These are phyloP conservation scores for Oxytorus armatus DNA, from an alignment of 2,888 invertebrate species.

Conservation along the genomic window DNA sequence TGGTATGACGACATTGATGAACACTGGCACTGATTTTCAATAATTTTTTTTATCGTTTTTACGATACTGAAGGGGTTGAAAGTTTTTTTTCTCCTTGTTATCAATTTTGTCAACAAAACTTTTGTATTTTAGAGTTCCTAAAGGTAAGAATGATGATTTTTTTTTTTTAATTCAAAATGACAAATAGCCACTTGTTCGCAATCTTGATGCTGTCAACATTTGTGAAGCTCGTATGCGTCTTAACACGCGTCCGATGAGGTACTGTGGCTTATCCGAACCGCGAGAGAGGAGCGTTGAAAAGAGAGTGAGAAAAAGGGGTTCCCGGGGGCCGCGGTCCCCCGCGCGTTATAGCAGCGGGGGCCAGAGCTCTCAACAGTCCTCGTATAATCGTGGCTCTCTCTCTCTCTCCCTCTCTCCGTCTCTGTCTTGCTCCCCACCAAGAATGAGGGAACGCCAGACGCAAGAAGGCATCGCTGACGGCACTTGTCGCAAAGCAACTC, in stretches of 20 bases:
- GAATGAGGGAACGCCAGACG: constrained; percentile 54
- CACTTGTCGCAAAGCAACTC: constrained; percentile 59
- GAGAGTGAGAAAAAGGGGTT: constrained; percentile 63
- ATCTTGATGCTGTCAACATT: background rate
- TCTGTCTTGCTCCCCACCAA: constrained; percentile 50
- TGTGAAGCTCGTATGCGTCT: constrained; percentile 74
- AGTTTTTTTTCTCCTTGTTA: too few relatives aligned
- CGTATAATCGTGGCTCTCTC: constrained; percentile 46
- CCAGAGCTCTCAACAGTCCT: constrained; percentile 64
- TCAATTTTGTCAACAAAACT: too few relatives aligned
- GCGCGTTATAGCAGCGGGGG: constrained; percentile 53
- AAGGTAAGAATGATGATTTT: background rate
- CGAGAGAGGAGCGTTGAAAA: constrained; percentile 43
- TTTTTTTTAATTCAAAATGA: too few relatives aligned
- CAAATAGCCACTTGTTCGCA: background rate
- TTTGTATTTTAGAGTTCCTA: background rate
- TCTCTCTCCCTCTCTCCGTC: constrained; percentile 48
- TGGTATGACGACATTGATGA: constrained; percentile 9
- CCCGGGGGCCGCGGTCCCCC: constrained; percentile 70
- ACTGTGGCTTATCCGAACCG: constrained; percentile 74
- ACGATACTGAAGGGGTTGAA: too few relatives aligned
- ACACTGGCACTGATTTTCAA: constrained; percentile 31
- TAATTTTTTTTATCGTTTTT: background rate
- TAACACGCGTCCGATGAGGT: constrained; percentile 81
- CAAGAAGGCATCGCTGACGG: constrained; percentile 59